These are phyloP conservation scores for Masnerella sp. DNA, from an alignment of 2,888 invertebrate species.

Conservation along the genomic window DNA sequence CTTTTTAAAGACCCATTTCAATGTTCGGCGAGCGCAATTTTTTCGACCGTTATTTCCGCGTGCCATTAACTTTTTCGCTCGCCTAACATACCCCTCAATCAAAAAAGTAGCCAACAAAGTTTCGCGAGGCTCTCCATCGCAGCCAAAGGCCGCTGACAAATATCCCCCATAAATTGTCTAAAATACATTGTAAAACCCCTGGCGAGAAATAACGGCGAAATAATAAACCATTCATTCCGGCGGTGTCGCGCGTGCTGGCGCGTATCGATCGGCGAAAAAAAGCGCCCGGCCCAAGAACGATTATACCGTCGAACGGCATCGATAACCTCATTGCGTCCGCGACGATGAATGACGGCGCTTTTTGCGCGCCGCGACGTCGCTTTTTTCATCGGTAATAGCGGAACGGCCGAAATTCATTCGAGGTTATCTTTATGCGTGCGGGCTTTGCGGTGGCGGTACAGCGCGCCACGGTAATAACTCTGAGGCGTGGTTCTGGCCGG, in stretches of 20 bases:
- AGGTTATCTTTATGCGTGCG: conserved; percentile 61
- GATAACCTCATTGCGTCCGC: conserved; percentile 42
- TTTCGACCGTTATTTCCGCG: too few species aligned
- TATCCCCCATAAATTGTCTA: conserved; percentile 35
- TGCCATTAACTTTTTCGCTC: too few species aligned
- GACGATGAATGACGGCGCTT: conserved; percentile 24
- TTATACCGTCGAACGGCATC: conserved; percentile 42
- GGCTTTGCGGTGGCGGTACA: conserved; percentile 66
- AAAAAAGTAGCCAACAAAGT: too few species aligned
- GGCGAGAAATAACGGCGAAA: conserved; percentile 42
- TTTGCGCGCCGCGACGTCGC: neutral
- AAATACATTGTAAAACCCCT: conserved; percentile 33
- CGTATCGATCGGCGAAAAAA: conserved; percentile 36
- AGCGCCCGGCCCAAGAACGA: conserved; percentile 26
- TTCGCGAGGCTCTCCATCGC: too few species aligned
- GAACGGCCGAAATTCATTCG: conserved; percentile 46
- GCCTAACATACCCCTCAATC: too few species aligned
- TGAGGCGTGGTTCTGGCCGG: conserved; percentile 58
- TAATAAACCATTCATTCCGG: conserved; percentile 45
- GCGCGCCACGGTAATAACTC: conserved; percentile 68
- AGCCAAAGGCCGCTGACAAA: conserved; percentile 32
- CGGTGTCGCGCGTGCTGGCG: conserved; percentile 29
- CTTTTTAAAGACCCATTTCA: too few species aligned
- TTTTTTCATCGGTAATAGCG: conserved; percentile 39
- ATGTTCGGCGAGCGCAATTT: too few species aligned